Percentiles rank a stretch among this genome's conserved stretches.
Evolutionary conservation across 2,888 invertebrate genomes (phyloP).

Genomic region (Agonopterix heracliana): DNA sequence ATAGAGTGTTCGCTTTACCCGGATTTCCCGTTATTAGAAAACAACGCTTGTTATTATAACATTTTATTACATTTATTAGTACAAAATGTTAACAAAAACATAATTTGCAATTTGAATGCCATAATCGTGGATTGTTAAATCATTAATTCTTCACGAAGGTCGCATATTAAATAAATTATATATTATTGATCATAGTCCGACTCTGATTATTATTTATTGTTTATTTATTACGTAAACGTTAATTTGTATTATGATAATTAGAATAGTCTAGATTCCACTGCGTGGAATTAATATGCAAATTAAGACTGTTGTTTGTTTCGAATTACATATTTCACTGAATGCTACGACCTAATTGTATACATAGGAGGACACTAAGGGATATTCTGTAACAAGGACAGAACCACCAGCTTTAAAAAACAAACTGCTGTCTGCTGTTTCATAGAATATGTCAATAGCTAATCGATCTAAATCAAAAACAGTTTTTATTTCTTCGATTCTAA

Average conservation of each 20-base stretch:
- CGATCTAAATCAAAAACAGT: too few relatives aligned
- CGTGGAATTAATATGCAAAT: too few relatives aligned
- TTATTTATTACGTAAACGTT: slow-evolving; percentile 2
- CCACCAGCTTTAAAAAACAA: too few relatives aligned
- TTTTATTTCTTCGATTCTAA: too few relatives aligned
- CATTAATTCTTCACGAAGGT: slow-evolving; percentile 45
- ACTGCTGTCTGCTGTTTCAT: too few relatives aligned
- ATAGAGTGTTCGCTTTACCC: too few relatives aligned
- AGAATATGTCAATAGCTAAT: too few relatives aligned
- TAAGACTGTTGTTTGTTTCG: too few relatives aligned
- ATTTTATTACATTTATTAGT: not conserved
- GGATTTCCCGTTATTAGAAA: not conserved
- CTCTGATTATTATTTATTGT: slow-evolving; percentile 39
- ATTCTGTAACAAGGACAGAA: too few relatives aligned
- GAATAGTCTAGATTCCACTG: not conserved
- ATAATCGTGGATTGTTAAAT: slow-evolving; percentile 56
- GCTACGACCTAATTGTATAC: too few relatives aligned
- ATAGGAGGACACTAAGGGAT: too few relatives aligned
- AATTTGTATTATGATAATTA: slow-evolving; percentile 7
- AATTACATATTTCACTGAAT: too few relatives aligned
- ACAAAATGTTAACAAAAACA: slow-evolving; percentile 18
- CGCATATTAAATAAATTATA: slow-evolving; percentile 43
- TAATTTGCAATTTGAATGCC: slow-evolving; percentile 52
- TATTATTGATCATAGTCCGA: slow-evolving; percentile 39
- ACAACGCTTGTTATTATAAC: not conserved